A percentile compares a stretch with the other conserved stretches of the same genome.
These are phyloP conservation scores for Phenganax stokvisi DNA, from an alignment of 92 coral and sea anemone species.

Conservation along the genomic window DNA sequence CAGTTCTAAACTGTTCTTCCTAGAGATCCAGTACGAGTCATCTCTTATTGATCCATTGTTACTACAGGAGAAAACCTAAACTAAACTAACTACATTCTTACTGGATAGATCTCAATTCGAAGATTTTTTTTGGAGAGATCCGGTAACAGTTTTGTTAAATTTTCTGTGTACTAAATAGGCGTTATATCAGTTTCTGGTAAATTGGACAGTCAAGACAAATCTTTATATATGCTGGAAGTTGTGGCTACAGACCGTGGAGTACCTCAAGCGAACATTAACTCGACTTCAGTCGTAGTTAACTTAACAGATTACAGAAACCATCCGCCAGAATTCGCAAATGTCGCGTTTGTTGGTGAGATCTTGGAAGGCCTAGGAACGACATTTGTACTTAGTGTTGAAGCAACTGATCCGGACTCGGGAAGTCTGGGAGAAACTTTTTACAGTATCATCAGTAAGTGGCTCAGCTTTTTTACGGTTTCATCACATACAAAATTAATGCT, in stretches of 20 bases:
- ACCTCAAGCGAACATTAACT: slow-evolving; percentile 28
- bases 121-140: not conserved
- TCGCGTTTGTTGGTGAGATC: slow-evolving; percentile 31
- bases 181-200: slow-evolving; percentile 22
- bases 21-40: not conserved
- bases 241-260: slow-evolving; percentile 37
- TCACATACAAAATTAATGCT: too few relatives aligned
- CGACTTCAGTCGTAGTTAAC: slow-evolving; percentile 23
- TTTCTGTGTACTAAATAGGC: not conserved
- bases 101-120: not conserved
- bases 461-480: too few relatives aligned
- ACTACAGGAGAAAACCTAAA: too few relatives aligned
- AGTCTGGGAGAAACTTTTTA: slow-evolving; percentile 45
- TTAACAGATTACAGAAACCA: slow-evolving; percentile 35
- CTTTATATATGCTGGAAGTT: slow-evolving; percentile 10
- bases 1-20: not conserved
- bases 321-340: slow-evolving; percentile 26
- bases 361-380: slow-evolving; percentile 3
- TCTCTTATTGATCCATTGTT: too few relatives aligned
- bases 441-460: slow-evolving; percentile 52
- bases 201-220: slow-evolving; percentile 29
- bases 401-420: slow-evolving; percentile 58
- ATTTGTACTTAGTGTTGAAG: slow-evolving; percentile 62
- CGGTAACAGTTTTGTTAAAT: not conserved
- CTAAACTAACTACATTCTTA: too few relatives aligned